Base-by-base conservation (phyloP, 35 echinoderm and acorn worm species). In the Lytechinus pictus region DNA sequence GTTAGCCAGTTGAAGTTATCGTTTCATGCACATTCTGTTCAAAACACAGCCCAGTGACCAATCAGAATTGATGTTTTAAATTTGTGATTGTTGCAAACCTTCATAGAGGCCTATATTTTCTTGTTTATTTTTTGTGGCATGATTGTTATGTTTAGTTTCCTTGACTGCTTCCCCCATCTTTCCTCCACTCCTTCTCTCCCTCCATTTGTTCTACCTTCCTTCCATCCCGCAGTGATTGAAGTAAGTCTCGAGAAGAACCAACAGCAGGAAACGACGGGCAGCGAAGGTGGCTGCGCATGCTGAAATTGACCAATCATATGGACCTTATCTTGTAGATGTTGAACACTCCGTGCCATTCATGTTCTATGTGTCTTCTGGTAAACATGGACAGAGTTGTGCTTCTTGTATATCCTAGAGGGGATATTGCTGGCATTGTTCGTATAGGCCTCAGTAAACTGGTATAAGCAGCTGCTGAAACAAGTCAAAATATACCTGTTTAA, bases 191-290 rank as follows among this genome's bases (percentile, higher is more conserved):
- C 51, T 87, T 96, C 24, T 53, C 79, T 93, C 52, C 19, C 95
- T 97, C 53, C 94, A 7, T 57, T 94, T 96, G 53, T 86, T 89
- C 21, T 33, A 95, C 94, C 86, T 95, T 55, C 53, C 44, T 96
- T 95, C 94, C 87, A 93, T 93, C 57, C 91, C 27, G 91, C 98
- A 99, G 98, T 99, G 95, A 99, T 97, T 57, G 98, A 99, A 94
- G 97, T 99, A 57, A 97, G 95, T 89, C 97, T 99, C 24, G 95
- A 98, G 95, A 96, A 96, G 89, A 99, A 94, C 89, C 94, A 96
- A 94, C 86, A 95, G 60, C 97, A 97, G 86, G 98, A 97, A 61
- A 96, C 97, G 52, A 97, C 92, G 57, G 97, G 95, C 61, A 96
- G 96, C 94, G 95, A 97, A 29, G 95, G 97, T 87, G 95, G 96